These are phyloP conservation scores for Eurystomus gularis DNA, from an alignment of 2,113 vertebrate species.

Conservation along the genomic window DNA sequence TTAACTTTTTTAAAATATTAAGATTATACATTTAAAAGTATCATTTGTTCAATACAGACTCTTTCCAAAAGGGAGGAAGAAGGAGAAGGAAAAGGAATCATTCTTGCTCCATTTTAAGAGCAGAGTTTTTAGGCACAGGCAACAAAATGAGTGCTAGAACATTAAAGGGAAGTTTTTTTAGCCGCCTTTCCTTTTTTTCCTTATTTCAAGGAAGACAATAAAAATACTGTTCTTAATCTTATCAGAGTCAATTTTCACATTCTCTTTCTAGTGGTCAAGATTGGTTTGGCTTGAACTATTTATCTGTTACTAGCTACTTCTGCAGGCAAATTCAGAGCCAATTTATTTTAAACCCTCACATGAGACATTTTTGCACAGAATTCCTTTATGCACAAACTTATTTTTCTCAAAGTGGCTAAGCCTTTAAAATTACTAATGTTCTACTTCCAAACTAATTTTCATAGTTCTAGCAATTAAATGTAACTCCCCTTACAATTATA, in stretches of 20 bases:
- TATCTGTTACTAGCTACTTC: neutral
- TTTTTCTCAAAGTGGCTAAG: neutral
- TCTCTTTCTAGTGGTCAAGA: neutral
- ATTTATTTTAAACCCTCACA: neutral
- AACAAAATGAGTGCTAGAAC: neutral
- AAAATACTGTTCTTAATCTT: neutral
- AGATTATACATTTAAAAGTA: neutral
- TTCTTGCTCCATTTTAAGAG: neutral
- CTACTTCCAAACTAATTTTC: neutral
- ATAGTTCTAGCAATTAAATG: neutral
- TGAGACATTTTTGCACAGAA: neutral
- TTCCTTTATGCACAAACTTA: neutral
- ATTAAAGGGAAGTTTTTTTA: neutral
- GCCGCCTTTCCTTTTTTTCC: neutral
- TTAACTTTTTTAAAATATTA: neutral
- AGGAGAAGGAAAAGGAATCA: neutral
- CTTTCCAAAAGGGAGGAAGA: neutral
- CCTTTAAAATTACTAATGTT: neutral
- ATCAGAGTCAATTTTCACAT: neutral
- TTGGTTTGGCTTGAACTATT: neutral
- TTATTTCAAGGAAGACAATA: neutral
- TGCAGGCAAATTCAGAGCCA: neutral
- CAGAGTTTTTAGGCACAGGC: neutral
- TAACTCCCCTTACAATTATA: neutral
- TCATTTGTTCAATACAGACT: neutral